phyloP scores from a whole-genome alignment of 2,888 invertebrate species.

The Myopa testacea region DNA sequence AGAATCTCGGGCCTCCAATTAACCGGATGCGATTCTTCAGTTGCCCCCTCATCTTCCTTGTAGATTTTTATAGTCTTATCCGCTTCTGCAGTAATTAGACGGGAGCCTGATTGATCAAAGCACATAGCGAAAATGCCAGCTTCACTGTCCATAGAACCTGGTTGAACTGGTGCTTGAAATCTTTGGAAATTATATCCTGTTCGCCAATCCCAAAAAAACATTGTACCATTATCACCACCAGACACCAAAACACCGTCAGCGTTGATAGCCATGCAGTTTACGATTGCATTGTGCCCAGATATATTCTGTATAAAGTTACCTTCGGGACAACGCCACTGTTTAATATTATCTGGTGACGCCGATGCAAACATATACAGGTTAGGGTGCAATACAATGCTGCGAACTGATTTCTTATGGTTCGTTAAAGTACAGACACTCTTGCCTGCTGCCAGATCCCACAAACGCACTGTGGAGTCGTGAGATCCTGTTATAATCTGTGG shows the following conservation, averaged over 20 bases:
- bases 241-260: slow-evolving; percentile 96
- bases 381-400: slow-evolving; percentile 83
- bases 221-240: slow-evolving; percentile 97
- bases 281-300: slow-evolving; percentile 96
- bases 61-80: slow-evolving; percentile 99
- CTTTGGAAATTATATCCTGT: slow-evolving; percentile 99
- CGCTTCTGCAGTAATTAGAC: slow-evolving; percentile 96
- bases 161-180: slow-evolving; percentile 92
- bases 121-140: slow-evolving; percentile 96
- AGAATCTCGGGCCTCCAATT: slow-evolving; percentile 98
- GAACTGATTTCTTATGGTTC: slow-evolving; percentile 97
- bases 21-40: slow-evolving; percentile 95
- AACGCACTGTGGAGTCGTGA: slow-evolving; percentile 95
- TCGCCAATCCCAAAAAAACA: slow-evolving; percentile 99
- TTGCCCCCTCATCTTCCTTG: slow-evolving; percentile 95
- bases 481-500: slow-evolving; percentile 95
- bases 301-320: slow-evolving; percentile 97
- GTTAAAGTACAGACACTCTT: slow-evolving; percentile 94
- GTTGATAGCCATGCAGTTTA: slow-evolving; percentile 96
- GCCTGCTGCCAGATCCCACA: slow-evolving; percentile 98
- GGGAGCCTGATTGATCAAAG: slow-evolving; percentile 94
- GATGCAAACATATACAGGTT: slow-evolving; percentile 93
- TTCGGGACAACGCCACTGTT: slow-evolving; percentile 99
- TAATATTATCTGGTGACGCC: slow-evolving; percentile 98
- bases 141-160: slow-evolving; percentile 99